phyloP scores from a whole-genome alignment of 2,888 invertebrate species.

The Himalopsyche tibetana region DNA sequence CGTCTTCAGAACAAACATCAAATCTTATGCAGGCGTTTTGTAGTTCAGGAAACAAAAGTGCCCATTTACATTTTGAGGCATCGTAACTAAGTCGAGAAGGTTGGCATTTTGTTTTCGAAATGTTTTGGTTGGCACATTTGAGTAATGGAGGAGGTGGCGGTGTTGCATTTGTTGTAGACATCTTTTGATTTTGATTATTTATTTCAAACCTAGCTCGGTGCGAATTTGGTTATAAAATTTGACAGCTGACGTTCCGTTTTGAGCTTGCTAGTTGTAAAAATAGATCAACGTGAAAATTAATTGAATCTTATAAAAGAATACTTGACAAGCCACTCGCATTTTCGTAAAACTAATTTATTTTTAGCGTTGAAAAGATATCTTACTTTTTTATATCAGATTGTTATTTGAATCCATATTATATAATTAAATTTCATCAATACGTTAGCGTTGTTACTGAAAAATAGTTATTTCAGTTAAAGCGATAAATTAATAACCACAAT shows the following conservation, averaged over 20 bases:
- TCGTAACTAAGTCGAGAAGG: background rate
- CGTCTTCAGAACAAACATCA: slow-evolving; percentile 73
- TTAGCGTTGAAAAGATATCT: too few relatives aligned
- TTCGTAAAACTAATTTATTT: too few relatives aligned
- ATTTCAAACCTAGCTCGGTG: background rate
- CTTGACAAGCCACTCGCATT: too few relatives aligned
- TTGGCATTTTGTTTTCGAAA: background rate
- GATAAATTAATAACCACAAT: too few relatives aligned
- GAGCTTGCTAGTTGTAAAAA: too few relatives aligned
- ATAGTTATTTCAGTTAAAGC: too few relatives aligned
- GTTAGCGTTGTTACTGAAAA: too few relatives aligned
- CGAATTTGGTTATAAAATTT: background rate
- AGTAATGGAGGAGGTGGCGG: slow-evolving; percentile 52
- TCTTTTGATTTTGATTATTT: background rate
- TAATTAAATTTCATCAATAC: too few relatives aligned
- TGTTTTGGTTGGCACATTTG: slow-evolving; percentile 3
- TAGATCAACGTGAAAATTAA: too few relatives aligned
- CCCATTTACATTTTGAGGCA: slow-evolving; percentile 72
- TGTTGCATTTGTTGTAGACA: slow-evolving; percentile 16
- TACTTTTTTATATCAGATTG: too few relatives aligned
- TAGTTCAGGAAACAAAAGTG: slow-evolving; percentile 76
- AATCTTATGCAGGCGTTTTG: slow-evolving; percentile 78
- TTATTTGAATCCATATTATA: too few relatives aligned
- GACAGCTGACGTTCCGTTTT: background rate
- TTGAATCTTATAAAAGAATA: too few relatives aligned